Conservation (phyloP, 2,113 vertebrate genomes). For the Haemorhous mexicanus region DNA sequence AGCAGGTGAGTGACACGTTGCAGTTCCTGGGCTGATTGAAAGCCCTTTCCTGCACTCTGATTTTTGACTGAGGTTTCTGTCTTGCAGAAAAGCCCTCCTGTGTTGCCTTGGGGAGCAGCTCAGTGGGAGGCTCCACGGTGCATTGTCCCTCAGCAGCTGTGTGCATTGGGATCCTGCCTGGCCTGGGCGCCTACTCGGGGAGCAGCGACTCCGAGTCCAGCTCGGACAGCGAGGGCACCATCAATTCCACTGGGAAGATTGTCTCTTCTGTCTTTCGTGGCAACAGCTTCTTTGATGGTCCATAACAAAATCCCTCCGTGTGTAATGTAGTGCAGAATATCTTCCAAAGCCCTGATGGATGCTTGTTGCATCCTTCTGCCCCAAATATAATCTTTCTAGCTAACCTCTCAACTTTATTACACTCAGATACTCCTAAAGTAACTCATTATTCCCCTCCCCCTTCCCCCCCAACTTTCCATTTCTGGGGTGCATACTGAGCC, state of each 20-base stretch:
- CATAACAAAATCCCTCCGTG: constrained; percentile 34
- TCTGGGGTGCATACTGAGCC: background rate
- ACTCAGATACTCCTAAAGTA: constrained; percentile 43
- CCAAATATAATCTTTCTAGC: constrained; percentile 18
- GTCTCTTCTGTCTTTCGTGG: constrained; percentile 81
- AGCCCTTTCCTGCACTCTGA: fast-evolving
- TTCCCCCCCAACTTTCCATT: background rate
- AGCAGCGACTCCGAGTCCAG: constrained; percentile 98
- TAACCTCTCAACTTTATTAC: constrained; percentile 10
- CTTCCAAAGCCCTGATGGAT: constrained; percentile 15
- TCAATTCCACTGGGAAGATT: constrained; percentile 85
- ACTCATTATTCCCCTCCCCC: background rate
- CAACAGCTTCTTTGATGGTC: constrained; percentile 77
- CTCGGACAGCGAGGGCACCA: constrained; percentile 94
- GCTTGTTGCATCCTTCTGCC: constrained; percentile 32
- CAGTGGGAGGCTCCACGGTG: constrained; percentile 68
- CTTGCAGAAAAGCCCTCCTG: constrained; percentile 67
- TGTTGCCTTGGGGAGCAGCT: constrained; percentile 59
- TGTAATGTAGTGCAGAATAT: background rate
- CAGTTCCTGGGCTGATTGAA: constrained; percentile 28
- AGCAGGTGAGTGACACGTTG: background rate
- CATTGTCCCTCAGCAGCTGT: constrained; percentile 91
- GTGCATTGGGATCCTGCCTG: constrained; percentile 93
- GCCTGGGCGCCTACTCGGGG: constrained; percentile 90
- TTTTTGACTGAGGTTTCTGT: background rate